Percentiles rank a stretch among this genome's conserved stretches.
Evolutionary conservation across 2,888 invertebrate species (phyloP).

Genomic region (Drosophila putrida): DNA sequence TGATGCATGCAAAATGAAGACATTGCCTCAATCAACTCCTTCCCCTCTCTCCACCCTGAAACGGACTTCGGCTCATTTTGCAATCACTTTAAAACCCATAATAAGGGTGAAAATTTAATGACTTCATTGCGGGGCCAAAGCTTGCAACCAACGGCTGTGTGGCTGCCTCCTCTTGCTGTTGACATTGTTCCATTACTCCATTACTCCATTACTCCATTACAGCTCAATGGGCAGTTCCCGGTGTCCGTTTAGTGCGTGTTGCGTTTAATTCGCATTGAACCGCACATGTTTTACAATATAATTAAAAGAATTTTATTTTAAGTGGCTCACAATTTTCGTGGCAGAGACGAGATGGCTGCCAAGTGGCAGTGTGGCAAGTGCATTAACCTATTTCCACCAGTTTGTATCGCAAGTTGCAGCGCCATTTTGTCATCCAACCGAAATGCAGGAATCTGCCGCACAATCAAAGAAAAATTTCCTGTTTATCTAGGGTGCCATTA

Average conservation of each 20-base stretch:
- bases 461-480: conserved; percentile 64
- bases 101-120: conserved; percentile 83
- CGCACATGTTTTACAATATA: conserved; percentile 61
- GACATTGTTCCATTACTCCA: conserved; percentile 58
- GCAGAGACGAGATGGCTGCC: conserved; percentile 2
- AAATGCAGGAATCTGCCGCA: conserved; percentile 19
- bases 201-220: conserved; percentile 20
- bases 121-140: conserved; percentile 70
- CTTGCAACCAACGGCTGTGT: conserved; percentile 7
- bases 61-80: conserved; percentile 64
- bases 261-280: conserved; percentile 58
- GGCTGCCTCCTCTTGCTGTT: conserved; percentile 56
- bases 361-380: conserved; percentile 52
- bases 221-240: conserved; percentile 26
- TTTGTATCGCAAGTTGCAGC: conserved; percentile 24
- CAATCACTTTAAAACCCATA: conserved; percentile 83
- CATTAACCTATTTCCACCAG: conserved; percentile 60
- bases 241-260: conserved; percentile 52
- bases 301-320: conserved; percentile 75
- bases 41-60: neutral
- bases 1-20: conserved; percentile 80
- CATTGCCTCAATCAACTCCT: conserved; percentile 58
- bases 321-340: conserved; percentile 54
- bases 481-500: conserved; percentile 72
- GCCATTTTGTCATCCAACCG: conserved; percentile 61